Evolutionary conservation across 2,888 invertebrate genomes (phyloP), one percentile per base, ranked within the genome.

Genomic region (Entomobrya multifasciata): DNA sequence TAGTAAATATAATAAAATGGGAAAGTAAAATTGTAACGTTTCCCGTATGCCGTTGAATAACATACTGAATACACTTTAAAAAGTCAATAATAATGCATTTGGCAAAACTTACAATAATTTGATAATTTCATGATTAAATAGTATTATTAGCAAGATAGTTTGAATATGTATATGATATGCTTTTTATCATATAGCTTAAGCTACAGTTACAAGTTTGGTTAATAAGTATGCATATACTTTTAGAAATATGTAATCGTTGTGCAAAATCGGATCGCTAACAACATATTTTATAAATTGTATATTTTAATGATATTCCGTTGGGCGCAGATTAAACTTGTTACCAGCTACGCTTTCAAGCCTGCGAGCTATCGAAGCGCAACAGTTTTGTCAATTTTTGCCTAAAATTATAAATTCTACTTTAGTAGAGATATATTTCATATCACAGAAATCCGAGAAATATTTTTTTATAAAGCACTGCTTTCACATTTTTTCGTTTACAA

Each of bases 391-490:
- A 25, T 36, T 36, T 36, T 36, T 49, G 72, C 44, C 72, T 47
- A 11, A n/a, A 6, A 49, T 25, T 36, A 36, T 25, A n/a, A 36
- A 6, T 36, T 60, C 77, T 17, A 44, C 17, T 17, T 49, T 30
- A 52, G n/a, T 25, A n/a, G 41, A 77, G 22, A 65, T 36, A 65
- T 55, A 62, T 74, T 47, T 84, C 41, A 84, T 85, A 85, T 85
- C 85, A 85, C 85, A 85, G 85, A 85, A 85, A 70, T 72, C 67
- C 67, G 85, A 78, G 85, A 78, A 85, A 84, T 47, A 76, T 52
- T 67, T 79, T 67, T 67, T 20, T 57, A 41, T 85, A 85, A 85
- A 85, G 85, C 85, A 85, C 85, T 85, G 85, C 85, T 85, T 85
- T 85, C 85, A 76, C 70, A 62, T 65, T 15, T 52, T 60, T 65